phyloP scores from a whole-genome alignment of 2,113 vertebrate species.

The Struthio camelus region DNA sequence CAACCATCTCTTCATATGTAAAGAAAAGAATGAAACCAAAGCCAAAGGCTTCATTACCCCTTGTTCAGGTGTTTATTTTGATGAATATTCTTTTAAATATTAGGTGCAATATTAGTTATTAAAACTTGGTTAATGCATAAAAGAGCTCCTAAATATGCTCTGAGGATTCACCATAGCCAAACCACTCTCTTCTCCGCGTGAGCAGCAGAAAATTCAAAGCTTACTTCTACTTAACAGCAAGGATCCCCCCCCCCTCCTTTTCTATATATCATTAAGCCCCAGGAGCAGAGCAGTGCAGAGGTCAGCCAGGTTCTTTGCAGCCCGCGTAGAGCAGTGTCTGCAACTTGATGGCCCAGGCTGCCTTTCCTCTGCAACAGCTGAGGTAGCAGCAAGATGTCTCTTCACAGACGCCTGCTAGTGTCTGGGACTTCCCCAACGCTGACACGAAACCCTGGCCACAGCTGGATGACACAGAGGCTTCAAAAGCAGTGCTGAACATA shows the following conservation, averaged over 20 bases:
- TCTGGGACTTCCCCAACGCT: accelerated
- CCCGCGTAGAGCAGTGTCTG: background rate
- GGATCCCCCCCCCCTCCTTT: background rate
- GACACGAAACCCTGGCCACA: background rate
- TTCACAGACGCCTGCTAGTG: background rate
- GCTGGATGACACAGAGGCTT: background rate
- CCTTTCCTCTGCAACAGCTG: background rate
- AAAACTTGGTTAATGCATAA: background rate
- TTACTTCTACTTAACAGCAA: background rate
- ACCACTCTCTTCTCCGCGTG: background rate
- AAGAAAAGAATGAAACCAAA: background rate
- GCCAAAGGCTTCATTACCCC: background rate
- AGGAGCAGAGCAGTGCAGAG: background rate
- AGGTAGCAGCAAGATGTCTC: background rate
- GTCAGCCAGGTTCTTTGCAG: background rate
- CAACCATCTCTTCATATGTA: background rate
- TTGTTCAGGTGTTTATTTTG: background rate
- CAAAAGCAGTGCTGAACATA: background rate
- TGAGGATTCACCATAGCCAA: background rate
- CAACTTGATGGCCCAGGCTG: background rate
- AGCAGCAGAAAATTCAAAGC: background rate
- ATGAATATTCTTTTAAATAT: background rate
- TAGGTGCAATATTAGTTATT: background rate
- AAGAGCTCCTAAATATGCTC: background rate
- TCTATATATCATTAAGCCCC: background rate